Evolutionary conservation across 2,888 invertebrate species (phyloP).

Genomic region (Coremacera marginata): DNA sequence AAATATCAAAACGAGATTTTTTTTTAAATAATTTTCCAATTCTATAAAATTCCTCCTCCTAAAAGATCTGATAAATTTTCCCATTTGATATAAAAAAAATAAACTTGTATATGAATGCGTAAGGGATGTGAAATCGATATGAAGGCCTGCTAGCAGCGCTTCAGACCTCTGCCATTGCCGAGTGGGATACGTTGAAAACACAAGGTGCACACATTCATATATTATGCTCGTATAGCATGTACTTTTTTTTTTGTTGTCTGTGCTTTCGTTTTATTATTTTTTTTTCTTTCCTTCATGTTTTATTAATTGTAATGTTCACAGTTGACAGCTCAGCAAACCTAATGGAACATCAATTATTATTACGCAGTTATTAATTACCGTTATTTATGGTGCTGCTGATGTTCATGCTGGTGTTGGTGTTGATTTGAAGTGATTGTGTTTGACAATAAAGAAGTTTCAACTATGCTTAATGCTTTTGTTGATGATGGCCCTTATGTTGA

Average conservation of each 20-base stretch:
- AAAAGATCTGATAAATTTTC: too few species aligned
- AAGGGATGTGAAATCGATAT: too few species aligned
- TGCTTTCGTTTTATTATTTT: background rate
- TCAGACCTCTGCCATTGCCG: too few species aligned
- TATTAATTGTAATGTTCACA: slow-evolving; percentile 28
- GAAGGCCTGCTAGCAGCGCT: too few species aligned
- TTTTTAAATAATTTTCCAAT: too few species aligned
- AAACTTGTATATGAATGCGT: too few species aligned
- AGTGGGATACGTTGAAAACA: background rate
- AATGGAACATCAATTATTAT: slow-evolving; percentile 35
- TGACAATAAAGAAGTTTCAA: background rate
- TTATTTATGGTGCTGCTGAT: slow-evolving; percentile 27
- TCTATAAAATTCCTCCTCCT: too few species aligned
- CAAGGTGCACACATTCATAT: background rate
- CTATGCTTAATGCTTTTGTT: background rate
- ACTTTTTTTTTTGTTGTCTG: background rate
- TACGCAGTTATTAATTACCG: slow-evolving; percentile 32
- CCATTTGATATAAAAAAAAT: too few species aligned
- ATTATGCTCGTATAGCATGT: background rate
- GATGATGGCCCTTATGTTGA: background rate
- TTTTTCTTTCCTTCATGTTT: slow-evolving; percentile 4
- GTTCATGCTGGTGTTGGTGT: slow-evolving; percentile 11
- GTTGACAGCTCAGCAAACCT: slow-evolving; percentile 29
- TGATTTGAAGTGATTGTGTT: slow-evolving; percentile 3
- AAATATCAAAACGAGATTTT: too few species aligned